Evolutionary conservation across 2,113 vertebrate genomes (phyloP).

Genomic region (Clarias magur): DNA sequence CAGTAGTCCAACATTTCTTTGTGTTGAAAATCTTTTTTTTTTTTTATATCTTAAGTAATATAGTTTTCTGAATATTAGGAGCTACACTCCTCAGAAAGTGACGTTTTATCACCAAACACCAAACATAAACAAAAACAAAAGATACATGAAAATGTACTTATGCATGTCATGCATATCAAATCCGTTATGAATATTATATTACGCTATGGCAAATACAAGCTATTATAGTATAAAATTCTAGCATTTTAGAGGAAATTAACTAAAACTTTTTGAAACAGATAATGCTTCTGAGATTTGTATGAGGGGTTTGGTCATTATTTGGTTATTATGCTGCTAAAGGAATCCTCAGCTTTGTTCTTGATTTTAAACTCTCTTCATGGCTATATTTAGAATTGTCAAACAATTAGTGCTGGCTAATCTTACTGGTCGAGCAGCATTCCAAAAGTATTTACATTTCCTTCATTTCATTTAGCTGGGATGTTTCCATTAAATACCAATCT

Average conservation of each 20-base stretch:
- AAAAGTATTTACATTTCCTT: background rate
- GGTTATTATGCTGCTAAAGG: no score
- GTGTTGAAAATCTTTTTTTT: no score
- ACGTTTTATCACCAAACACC: background rate
- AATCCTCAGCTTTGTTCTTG: background rate
- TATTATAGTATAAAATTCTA: background rate
- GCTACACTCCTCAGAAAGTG: background rate
- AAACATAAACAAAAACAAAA: background rate
- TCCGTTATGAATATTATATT: background rate
- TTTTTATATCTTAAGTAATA: no score
- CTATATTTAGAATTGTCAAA: background rate
- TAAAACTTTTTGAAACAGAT: background rate
- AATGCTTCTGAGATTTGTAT: background rate
- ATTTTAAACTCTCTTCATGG: background rate
- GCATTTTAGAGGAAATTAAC: background rate
- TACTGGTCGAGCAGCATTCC: background rate
- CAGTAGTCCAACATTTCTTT: no score
- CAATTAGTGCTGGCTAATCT: background rate
- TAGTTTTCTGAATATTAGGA: no score
- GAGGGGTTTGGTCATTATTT: background rate
- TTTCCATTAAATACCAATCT: no score
- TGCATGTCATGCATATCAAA: background rate
- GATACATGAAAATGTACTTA: background rate
- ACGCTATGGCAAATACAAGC: background rate
- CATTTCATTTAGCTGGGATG: background rate